Evolutionary conservation across 2,888 invertebrate species (phyloP).

Genomic region (Eupithecia dodoneata): DNA sequence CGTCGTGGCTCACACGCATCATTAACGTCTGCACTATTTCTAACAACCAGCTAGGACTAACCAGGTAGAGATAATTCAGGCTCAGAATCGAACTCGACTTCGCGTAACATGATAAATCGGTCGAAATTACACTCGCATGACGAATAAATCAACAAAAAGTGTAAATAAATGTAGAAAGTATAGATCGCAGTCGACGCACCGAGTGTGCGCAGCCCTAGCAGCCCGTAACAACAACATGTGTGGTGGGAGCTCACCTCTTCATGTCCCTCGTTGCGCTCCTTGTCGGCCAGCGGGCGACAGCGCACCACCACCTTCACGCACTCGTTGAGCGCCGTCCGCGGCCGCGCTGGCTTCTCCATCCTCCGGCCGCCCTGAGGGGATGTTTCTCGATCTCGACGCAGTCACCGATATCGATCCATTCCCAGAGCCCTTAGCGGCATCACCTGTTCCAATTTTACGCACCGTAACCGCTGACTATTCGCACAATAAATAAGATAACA

Average conservation of each 20-base stretch:
- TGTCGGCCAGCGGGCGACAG: slow-evolving; percentile 96
- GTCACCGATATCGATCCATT: slow-evolving; percentile 82
- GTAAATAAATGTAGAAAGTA: slow-evolving; percentile 15
- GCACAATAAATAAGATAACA: slow-evolving; percentile 43
- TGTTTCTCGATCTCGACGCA: slow-evolving; percentile 60
- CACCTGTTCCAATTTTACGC: slow-evolving; percentile 66
- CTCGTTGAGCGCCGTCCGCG: slow-evolving; percentile 87
- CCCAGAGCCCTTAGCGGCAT: slow-evolving; percentile 73
- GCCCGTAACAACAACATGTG: slow-evolving; percentile 42
- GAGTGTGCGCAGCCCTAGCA: slow-evolving; percentile 59
- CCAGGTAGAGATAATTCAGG: neutral
- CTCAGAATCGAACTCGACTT: slow-evolving; percentile 11
- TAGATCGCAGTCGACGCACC: slow-evolving; percentile 57
- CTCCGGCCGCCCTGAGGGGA: slow-evolving; percentile 53
- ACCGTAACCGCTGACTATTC: slow-evolving; percentile 50
- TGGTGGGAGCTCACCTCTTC: slow-evolving; percentile 81
- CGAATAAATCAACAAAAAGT: slow-evolving; percentile 14
- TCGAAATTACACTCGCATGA: slow-evolving; percentile 18
- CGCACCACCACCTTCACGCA: slow-evolving; percentile 98
- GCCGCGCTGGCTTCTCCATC: slow-evolving; percentile 81
- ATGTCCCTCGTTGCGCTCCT: slow-evolving; percentile 90
- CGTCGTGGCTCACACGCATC: slow-evolving; percentile 17
- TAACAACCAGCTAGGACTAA: slow-evolving; percentile 24
- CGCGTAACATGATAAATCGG: slow-evolving; percentile 7
- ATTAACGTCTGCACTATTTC: slow-evolving; percentile 28